These are phyloP conservation scores for Trogon melanurus DNA, from an alignment of 2,113 vertebrate genomes.

Conservation along the genomic window DNA sequence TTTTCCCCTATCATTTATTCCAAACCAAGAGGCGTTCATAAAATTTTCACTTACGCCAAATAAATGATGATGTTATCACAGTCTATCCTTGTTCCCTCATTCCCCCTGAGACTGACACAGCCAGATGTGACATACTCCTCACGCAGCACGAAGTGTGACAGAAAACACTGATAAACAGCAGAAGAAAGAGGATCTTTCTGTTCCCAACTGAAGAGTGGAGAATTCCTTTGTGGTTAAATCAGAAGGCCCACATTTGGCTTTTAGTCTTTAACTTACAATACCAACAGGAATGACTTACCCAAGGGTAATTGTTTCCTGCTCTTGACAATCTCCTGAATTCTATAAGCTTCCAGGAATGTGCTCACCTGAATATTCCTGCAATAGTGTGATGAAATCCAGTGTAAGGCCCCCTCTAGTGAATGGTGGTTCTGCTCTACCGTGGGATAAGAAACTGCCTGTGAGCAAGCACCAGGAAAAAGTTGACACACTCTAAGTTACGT, in stretches of 20 bases:
- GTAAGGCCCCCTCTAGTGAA: not conserved
- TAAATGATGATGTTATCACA: not conserved
- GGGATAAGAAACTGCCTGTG: not conserved
- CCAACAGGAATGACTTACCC: not conserved
- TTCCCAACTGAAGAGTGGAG: not conserved
- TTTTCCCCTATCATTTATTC: not conserved
- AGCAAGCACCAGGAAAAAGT: not conserved
- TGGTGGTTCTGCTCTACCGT: not conserved
- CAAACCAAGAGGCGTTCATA: not conserved
- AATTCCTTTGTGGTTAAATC: not conserved
- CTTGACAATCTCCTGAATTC: not conserved
- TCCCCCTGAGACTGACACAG: not conserved
- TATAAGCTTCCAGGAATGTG: not conserved
- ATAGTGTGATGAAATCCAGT: not conserved
- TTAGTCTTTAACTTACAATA: not conserved
- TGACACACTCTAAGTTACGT: not conserved
- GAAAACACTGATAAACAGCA: not conserved
- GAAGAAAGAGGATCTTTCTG: not conserved
- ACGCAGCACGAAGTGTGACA: not conserved
- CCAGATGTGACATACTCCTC: not conserved
- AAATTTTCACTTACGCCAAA: not conserved
- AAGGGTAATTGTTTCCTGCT: not conserved
- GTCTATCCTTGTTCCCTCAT: not conserved
- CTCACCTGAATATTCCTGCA: not conserved
- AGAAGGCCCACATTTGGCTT: not conserved